A percentile compares a stretch with the other conserved stretches of the same genome.
phyloP scores from a whole-genome alignment of 2,113 vertebrate species.

The Rallus limicola region DNA sequence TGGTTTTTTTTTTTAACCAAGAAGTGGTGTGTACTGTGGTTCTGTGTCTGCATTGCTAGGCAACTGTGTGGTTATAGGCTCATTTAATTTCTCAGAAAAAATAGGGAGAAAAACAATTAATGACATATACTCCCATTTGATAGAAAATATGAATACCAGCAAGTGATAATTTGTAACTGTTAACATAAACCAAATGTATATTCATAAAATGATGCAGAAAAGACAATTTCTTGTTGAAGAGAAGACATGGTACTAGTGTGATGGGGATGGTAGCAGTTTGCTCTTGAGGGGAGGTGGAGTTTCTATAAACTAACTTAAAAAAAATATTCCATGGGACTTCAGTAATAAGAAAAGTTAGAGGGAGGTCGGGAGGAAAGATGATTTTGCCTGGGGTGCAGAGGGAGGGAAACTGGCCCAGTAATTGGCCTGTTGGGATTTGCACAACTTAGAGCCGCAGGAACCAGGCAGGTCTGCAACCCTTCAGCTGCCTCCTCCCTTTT shows the following conservation, averaged over 20 bases:
- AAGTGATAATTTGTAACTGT: neutral
- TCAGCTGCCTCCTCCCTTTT: neutral
- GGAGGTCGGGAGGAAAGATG: neutral
- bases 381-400: neutral
- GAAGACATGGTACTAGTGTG: neutral
- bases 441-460: neutral
- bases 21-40: neutral
- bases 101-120: neutral
- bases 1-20: neutral
- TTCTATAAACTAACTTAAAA: neutral
- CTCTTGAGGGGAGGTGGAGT: neutral
- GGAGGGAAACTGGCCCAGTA: neutral
- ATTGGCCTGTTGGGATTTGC: neutral
- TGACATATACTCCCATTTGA: neutral
- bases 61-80: neutral
- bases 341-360: neutral
- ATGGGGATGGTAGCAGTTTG: neutral
- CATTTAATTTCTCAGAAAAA: neutral
- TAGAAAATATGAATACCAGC: neutral
- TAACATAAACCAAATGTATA: neutral
- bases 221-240: neutral
- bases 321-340: neutral
- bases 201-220: neutral
- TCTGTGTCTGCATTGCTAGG: conserved; percentile 18
- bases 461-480: neutral